phyloP scores from a whole-genome alignment of 2,888 invertebrate genomes.

The Hyles lineata region DNA sequence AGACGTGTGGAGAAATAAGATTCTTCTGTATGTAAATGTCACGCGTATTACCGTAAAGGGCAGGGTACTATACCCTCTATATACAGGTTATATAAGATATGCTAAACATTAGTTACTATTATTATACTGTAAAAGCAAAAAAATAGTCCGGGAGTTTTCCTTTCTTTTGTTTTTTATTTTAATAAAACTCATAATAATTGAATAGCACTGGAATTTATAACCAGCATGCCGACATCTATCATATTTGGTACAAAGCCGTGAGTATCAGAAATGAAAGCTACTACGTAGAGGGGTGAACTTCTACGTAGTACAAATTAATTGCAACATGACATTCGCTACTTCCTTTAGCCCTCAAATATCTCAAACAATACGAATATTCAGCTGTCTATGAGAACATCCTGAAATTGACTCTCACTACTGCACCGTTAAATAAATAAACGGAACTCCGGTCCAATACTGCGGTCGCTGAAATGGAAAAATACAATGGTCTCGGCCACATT shows the following conservation, averaged over 20 bases:
- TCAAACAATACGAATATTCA: background rate
- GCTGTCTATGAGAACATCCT: background rate
- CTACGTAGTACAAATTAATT: no score
- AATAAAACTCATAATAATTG: no score
- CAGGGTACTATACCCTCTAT: background rate
- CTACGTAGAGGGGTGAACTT: no score
- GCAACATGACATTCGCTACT: no score
- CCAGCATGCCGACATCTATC: no score
- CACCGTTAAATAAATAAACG: conserved; percentile 54
- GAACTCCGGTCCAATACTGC: conserved; percentile 41
- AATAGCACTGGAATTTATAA: no score
- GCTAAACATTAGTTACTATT: background rate
- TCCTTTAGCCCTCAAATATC: no score
- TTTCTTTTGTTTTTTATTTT: no score
- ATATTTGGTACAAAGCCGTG: no score
- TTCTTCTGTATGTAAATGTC: background rate
- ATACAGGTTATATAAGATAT: background rate
- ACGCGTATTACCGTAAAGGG: background rate
- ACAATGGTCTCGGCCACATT: conserved; percentile 41
- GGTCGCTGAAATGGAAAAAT: conserved; percentile 53
- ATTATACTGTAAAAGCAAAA: no score
- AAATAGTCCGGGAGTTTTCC: no score
- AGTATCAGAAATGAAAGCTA: no score
- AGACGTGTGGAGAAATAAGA: conserved; percentile 31
- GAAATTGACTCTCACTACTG: conserved; percentile 36